Evolutionary conservation across 2,888 invertebrate genomes (phyloP).

Genomic region (Brassicogethes aeneus): DNA sequence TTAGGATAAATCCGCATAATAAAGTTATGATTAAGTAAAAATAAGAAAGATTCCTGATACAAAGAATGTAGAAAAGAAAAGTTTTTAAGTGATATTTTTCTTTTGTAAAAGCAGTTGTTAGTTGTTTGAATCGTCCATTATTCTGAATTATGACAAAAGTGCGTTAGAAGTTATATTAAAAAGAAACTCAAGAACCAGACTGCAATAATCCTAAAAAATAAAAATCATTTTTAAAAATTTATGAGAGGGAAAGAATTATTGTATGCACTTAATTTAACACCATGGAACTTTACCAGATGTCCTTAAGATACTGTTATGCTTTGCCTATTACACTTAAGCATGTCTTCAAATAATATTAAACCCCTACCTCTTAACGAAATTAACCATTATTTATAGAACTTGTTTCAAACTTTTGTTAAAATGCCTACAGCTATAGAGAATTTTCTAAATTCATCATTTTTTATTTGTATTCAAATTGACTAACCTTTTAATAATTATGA

Average conservation of each 20-base stretch:
- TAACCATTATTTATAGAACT: too few relatives aligned
- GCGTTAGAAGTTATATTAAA: slow-evolving; percentile 37
- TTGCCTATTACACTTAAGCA: slow-evolving; percentile 13
- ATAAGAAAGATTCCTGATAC: not conserved
- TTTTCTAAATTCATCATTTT: too few relatives aligned
- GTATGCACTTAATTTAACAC: slow-evolving; percentile 21
- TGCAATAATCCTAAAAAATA: slow-evolving; percentile 16
- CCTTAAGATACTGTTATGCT: slow-evolving; percentile 15
- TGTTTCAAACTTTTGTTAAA: not conserved
- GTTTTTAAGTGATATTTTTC: slow-evolving; percentile 10
- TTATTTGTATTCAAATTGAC: too few relatives aligned
- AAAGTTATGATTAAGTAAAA: slow-evolving; percentile 11
- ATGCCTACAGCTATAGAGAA: too few relatives aligned
- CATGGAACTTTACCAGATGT: slow-evolving; percentile 19
- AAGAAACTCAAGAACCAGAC: slow-evolving; percentile 7
- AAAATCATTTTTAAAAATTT: slow-evolving; percentile 23
- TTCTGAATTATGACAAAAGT: slow-evolving; percentile 27
- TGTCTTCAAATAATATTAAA: not conserved
- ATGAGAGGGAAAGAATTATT: slow-evolving; percentile 19
- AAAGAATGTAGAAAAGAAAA: slow-evolving; percentile 11
- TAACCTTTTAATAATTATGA: too few relatives aligned
- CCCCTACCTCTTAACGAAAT: too few relatives aligned
- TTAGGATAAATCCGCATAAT: slow-evolving; percentile 7
- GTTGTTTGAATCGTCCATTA: slow-evolving; percentile 7
- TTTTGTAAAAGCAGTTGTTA: not conserved